These are phyloP conservation scores for Zaprionus kolodkinae DNA, from an alignment of 1,140 invertebrate species.

Conservation along the genomic window DNA sequence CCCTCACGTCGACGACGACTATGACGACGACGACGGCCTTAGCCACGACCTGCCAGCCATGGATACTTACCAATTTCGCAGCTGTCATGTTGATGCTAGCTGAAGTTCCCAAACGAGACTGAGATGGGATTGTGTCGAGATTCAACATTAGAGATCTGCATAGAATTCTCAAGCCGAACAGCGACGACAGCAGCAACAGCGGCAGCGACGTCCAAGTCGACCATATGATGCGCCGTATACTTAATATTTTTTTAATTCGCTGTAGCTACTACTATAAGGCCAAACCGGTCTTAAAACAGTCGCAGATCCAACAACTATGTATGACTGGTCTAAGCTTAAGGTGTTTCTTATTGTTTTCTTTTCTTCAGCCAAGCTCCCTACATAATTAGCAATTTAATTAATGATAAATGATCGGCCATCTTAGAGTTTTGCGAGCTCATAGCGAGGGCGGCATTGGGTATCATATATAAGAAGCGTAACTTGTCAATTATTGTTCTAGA, in stretches of 20 bases:
- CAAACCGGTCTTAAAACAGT: conserved; percentile 43
- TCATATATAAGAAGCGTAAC: conserved; percentile 10
- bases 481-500: neutral
- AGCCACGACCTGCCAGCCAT: neutral
- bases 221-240: conserved; percentile 36
- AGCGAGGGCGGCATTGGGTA: conserved; percentile 20
- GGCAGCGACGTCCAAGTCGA: conserved; percentile 4
- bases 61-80: conserved; percentile 76
- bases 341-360: conserved; percentile 23
- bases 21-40: neutral
- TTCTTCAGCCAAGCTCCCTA: conserved; percentile 5
- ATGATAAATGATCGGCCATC: conserved; percentile 21
- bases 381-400: conserved; percentile 32
- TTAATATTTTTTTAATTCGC: conserved; percentile 42
- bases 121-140: conserved; percentile 46
- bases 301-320: conserved; percentile 21
- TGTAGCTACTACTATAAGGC: conserved; percentile 29
- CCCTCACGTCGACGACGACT: conserved; percentile 3
- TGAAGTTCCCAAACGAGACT: conserved; percentile 77
- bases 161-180: conserved; percentile 40
- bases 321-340: conserved; percentile 21
- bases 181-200: conserved; percentile 19
- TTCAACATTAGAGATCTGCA: conserved; percentile 70
- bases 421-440: neutral
- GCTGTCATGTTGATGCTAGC: conserved; percentile 74